Base-by-base conservation (phyloP, 2,797 vertebrate species). In the Pogonophryne albipinna region DNA sequence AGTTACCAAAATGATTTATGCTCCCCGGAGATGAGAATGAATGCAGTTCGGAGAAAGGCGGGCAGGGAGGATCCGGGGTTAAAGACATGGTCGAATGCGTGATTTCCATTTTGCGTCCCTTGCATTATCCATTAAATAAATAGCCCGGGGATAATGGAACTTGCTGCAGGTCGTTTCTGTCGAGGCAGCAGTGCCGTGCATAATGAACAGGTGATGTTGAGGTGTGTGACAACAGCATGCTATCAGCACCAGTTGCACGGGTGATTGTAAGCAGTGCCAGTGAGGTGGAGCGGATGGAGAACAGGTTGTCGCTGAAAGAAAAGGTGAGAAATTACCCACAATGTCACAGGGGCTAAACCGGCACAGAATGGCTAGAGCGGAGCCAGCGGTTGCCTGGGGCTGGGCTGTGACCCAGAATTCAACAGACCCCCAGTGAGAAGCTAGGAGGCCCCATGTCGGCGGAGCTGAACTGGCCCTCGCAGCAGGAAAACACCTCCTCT, bases 91-190 rank as follows among this genome's bases (percentile, higher is more conserved):
- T 90, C 78, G 75, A 91, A 87, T 76, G 88, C 74, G 41, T 82
- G 75, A 89, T 91, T 94, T 92, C 85, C 90, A 92, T 94, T 92
- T 79, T 77, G 84, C 66, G 66, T 78, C 85, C 80, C 72, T 82
- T 89, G 92, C 89, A 91, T 92, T 93, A 92, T 89, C 91, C 90
- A 93, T 93, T 91, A 91, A 91, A 93, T 91, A 90, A 94, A 95
- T 90, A 92, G 88, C 85, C 81, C 38, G n/a, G 76, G 85, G 85
- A 83, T 87, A 91, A 93, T 84, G 85, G 88, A 89, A 80, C 57
- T 79, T 51, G 0, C 55, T 12, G 66, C 74, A 15, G 68, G 65
- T 87, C 34, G 16, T 89, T 90, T 85, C 67, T 83, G 79, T 84
- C 3, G 68, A 87, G 82, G 84, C 85, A 79, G 82, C 85, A 75